phyloP scores from a whole-genome alignment of 2,797 vertebrate genomes.

The Atherinosoma microstoma region DNA sequence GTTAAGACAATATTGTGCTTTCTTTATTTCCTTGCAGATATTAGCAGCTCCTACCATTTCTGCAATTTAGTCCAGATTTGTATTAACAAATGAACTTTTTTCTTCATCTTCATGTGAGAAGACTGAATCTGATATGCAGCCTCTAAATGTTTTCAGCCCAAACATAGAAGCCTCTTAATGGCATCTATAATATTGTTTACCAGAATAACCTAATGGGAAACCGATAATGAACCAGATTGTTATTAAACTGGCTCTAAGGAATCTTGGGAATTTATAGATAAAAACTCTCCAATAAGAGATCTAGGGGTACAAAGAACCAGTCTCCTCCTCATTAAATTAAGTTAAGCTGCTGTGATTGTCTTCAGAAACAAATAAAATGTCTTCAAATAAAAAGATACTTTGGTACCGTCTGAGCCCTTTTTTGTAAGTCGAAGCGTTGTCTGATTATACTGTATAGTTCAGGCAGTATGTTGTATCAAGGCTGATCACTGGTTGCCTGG shows the following conservation, averaged over 20 bases:
- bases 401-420: slow-evolving; percentile 10
- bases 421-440: background rate
- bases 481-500: background rate
- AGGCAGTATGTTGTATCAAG: background rate
- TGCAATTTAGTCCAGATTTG: background rate
- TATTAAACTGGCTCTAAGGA: background rate
- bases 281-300: background rate
- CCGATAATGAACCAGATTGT: background rate
- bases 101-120: background rate
- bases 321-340: background rate
- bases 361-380: background rate
- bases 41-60: background rate
- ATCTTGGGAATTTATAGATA: background rate
- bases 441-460: background rate
- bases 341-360: background rate
- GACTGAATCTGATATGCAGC: background rate
- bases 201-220: background rate
- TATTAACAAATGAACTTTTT: background rate
- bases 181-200: background rate
- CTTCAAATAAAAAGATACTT: background rate
- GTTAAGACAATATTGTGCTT: background rate
- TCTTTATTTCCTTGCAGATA: background rate
- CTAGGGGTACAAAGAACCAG: background rate
- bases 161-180: background rate
- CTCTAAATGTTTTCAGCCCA: background rate